These are phyloP conservation scores for Sebastes dallii DNA, from an alignment of 2,797 vertebrate species.

Conservation along the genomic window DNA sequence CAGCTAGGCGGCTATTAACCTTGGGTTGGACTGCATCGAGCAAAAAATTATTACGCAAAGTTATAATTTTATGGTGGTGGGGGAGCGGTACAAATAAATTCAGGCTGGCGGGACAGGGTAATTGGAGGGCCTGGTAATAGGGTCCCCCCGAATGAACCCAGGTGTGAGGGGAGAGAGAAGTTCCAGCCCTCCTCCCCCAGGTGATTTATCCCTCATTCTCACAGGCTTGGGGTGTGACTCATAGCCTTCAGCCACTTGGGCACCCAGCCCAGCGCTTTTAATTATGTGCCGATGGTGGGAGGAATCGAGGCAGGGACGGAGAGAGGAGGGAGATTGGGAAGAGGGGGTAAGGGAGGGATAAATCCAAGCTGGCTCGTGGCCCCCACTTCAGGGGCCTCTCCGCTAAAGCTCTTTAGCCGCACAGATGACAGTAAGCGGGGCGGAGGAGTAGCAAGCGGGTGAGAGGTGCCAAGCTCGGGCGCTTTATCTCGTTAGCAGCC, in stretches of 20 bases:
- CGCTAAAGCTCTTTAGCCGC: constrained; percentile 79
- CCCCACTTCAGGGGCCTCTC: constrained; percentile 71
- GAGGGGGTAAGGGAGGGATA: constrained; percentile 63
- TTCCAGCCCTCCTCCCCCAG: constrained; percentile 65
- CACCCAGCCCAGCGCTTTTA: constrained; percentile 78
- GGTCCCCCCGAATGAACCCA: constrained; percentile 75
- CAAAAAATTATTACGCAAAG: constrained; percentile 85
- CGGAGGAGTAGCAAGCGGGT: constrained; percentile 60
- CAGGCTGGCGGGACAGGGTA: constrained; percentile 81
- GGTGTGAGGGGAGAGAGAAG: constrained; percentile 76
- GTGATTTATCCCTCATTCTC: constrained; percentile 81
- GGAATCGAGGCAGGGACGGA: constrained; percentile 55
- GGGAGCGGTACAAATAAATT: constrained; percentile 85
- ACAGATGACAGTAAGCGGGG: constrained; percentile 75
- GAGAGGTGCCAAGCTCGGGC: constrained; percentile 72
- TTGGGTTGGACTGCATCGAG: constrained; percentile 80
- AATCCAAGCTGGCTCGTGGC: constrained; percentile 66
- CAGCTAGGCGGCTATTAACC: constrained; percentile 83
- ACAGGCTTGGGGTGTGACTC: constrained; percentile 78
- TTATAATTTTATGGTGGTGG: constrained; percentile 85
- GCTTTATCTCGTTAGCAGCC: constrained; percentile 82
- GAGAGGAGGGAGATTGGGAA: constrained; percentile 40
- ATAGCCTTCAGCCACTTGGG: constrained; percentile 79
- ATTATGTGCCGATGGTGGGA: constrained; percentile 73
- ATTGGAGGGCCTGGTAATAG: constrained; percentile 83